Base-by-base conservation (phyloP, 2,888 invertebrate genomes). In the Tethea ocularis region DNA sequence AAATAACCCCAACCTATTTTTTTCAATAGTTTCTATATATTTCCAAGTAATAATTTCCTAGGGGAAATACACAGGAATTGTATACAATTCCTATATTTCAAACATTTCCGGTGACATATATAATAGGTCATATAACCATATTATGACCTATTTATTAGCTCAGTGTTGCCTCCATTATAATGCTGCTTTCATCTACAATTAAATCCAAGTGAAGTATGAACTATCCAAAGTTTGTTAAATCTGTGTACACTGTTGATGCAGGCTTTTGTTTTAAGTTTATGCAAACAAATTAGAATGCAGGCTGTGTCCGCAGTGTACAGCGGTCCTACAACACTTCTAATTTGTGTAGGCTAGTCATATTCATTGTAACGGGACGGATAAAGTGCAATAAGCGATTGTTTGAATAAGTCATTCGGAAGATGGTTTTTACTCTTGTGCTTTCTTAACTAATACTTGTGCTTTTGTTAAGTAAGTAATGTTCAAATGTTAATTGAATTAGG, bases 291-390 rank as follows among this genome's bases (percentile, higher is more conserved):
- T 81, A 75, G 70, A 81, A 86, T 80, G 82, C 82, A 77, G 62
- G 63, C 60, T 64, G 71, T 64, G 78, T 74, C 65, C 67, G 65
- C 66, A 61, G 70, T 64, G 63, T 68, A 68, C 67, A 65, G 59
- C 63, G 66, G 71, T 63, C 67, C 57, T 62, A 55, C 55, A 52
- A 54, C 57, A 51, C 46, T 58, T 33, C 20, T 78, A 82, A 83
- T 81, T 80, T 79, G 80, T 82, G 83, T 82, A 82, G 80, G 81
- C 75, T 80, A 75, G 72, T 46, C 46, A 46, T 68, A 68, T 68
- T 71, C 75, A 73, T 64, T 67, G 77, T 86, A 90, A 90, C 89
- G 89, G 91, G 78, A 85, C 74, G 74, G 71, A 78, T 86, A 79
- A 80, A 87, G 83, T 85, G 85, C 81, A 84, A 81, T 82, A 78